Evolutionary conservation across 2,888 invertebrate genomes (phyloP), one percentile per base, ranked within the genome.

Genomic region (Eupithecia centaureata): DNA sequence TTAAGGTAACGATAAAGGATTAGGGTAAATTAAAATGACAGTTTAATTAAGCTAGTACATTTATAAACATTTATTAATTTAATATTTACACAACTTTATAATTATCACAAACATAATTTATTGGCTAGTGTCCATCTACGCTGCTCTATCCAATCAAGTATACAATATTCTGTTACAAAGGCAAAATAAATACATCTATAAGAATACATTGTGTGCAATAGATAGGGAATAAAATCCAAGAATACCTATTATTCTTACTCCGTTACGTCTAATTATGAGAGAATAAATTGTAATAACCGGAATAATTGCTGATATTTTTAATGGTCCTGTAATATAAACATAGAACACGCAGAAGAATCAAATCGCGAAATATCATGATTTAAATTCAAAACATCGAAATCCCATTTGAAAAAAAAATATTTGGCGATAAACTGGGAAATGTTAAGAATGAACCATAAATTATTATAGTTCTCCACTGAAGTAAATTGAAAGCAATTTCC

Each of bases 1-100:
- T 18, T 18, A 28, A 18, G 25, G 4, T 54, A 28, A 54, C 7
- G 30, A 30, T 30, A 32, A 25, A 18, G n/a, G 28, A 30, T 15
- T 5, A 63, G 22, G 70, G 70, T 70, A 70, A 77, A 77, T 78
- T 74, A 73, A 72, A 75, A 67, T 65, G 25, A 18, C 58, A 60
- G 63, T 68, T 75, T 76, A 12, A 73, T 76, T 82, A 80, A 82
- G 77, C 85, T 87, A 86, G 84, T 88, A 89, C 86, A 89, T n/a
- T n/a, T 88, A 89, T 87, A 87, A 88, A 88, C 87, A 86, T 88
- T 89, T 88, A 88, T 88, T 79, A 76, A 80, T 87, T 84, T 86
- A 83, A 81, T 86, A 88, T 89, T 76, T 89, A 89, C 87, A 89
- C 86, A 87, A 84, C 80, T 84, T 87, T 86, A 88, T 84, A 87